Percentiles rank a stretch among this genome's conserved stretches.
These are phyloP conservation scores for Agapornis canus DNA, from an alignment of 2,797 vertebrate species.

Conservation along the genomic window DNA sequence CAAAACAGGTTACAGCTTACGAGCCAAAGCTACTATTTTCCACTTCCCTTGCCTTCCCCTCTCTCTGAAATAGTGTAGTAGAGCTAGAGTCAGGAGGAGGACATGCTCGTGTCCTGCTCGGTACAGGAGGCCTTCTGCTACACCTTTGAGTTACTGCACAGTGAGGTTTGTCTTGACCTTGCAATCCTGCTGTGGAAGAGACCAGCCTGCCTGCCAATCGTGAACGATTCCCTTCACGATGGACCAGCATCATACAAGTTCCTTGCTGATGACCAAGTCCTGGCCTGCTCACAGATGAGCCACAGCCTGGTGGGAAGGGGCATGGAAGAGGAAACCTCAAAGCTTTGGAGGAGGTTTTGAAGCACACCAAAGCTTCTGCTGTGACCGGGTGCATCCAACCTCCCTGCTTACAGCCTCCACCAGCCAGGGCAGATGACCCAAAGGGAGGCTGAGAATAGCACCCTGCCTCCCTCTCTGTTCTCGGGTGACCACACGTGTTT, in stretches of 20 bases:
- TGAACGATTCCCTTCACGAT: fast-evolving
- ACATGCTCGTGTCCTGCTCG: background rate
- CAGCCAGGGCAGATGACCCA: background rate
- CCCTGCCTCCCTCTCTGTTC: background rate
- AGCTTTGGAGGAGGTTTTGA: background rate
- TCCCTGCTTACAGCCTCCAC: background rate
- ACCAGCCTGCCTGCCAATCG: no score
- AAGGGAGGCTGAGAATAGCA: background rate
- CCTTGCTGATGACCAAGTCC: background rate
- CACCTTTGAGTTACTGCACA: fast-evolving
- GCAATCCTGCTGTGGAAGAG: background rate
- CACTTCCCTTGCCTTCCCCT: background rate
- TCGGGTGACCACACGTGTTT: constrained; percentile 13
- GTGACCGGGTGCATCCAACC: background rate
- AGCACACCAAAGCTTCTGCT: background rate
- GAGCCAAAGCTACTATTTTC: constrained; percentile 60
- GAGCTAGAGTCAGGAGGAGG: background rate
- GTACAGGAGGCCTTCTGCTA: background rate
- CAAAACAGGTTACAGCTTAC: constrained; percentile 59
- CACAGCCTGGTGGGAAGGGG: background rate
- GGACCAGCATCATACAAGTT: fast-evolving
- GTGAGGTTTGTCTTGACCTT: background rate
- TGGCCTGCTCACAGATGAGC: fast-evolving
- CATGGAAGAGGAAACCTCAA: background rate
- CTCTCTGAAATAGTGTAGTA: background rate